Evolutionary conservation across 2,888 invertebrate genomes (phyloP), one percentile per base, ranked within the genome.

Genomic region (Notodonta ziczac): DNA sequence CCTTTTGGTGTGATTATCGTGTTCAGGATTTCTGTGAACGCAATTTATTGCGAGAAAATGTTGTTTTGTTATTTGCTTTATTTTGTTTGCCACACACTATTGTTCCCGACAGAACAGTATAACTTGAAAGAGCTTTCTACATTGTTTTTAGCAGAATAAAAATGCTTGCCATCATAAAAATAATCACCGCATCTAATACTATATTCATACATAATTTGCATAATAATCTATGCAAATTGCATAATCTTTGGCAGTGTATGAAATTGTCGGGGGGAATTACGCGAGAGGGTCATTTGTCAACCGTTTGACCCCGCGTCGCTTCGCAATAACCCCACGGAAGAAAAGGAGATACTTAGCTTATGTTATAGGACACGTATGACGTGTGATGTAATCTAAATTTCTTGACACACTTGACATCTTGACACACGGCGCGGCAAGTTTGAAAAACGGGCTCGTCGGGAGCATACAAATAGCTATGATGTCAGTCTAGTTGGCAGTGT

Each of bases 201-300:
- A 35, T 51, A 56, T 44, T 24, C 44, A 10, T 24, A 46, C 40
- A 58, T 58, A 58, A 55, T 55, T 58, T 58, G 55, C 51, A 44
- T 60, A 69, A 70, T 72, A 74, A 66, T 65, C 59, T 71, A 74
- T 73, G 71, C 76, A 76, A 76, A 76, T 76, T 69, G 62, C 59
- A 65, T 63, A 73, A 73, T 71, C 64, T 35, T 9, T 35, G 62
- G 62, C 52, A 63, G 62, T 60, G 61, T 63, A 65, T 69, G 62
- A 69, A 42, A 50, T 59, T 70, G 71, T 66, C 67, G 60, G 60
- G 62, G 51, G 57, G 54, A 73, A 73, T 71, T 73, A 69, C 74
- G 76, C 69, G 62, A 63, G 56, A 60, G 61, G 56, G 63, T 67
- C 69, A 73, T 73, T 62, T 73, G 71, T 76, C 76, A 69, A 44